Percentiles rank a stretch among this genome's conserved stretches.
Evolutionary conservation across 2,888 invertebrate species (phyloP).

Genomic region (Clostera curtula): DNA sequence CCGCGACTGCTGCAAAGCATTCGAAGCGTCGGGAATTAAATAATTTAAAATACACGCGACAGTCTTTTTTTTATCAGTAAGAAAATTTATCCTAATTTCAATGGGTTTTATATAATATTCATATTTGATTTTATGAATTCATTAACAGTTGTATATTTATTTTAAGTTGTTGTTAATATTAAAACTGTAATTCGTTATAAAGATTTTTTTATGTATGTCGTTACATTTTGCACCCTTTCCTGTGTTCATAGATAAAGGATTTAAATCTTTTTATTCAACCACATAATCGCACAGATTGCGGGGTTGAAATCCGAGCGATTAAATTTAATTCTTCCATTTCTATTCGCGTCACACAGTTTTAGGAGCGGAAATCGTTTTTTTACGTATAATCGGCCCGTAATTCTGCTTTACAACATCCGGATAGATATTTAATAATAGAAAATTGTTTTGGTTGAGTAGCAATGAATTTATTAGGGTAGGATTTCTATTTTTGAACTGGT

Average conservation of each 20-base stretch:
- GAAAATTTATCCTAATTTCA: too few relatives aligned
- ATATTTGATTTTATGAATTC: too few relatives aligned
- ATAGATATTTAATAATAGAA: conserved; percentile 31
- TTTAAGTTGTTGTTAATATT: conserved; percentile 1
- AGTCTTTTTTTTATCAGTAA: too few relatives aligned
- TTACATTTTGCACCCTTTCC: conserved; percentile 42
- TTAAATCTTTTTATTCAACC: conserved; percentile 26
- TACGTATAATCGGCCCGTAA: conserved; percentile 42
- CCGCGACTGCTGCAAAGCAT: too few relatives aligned
- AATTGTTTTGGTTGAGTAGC: conserved; percentile 32
- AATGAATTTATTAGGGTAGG: conserved; percentile 8
- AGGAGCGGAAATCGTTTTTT: conserved; percentile 53
- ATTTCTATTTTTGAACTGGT: conserved; percentile 6
- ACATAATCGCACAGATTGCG: conserved; percentile 25
- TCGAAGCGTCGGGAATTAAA: too few relatives aligned
- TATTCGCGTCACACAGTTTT: conserved; percentile 57
- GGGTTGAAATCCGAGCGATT: conserved; percentile 29
- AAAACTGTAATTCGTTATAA: conserved; percentile 11
- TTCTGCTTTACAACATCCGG: conserved; percentile 55
- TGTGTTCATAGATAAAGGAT: conserved; percentile 54
- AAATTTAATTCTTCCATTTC: conserved; percentile 52
- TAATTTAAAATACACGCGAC: too few relatives aligned
- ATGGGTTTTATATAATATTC: too few relatives aligned
- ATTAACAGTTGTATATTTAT: neutral
- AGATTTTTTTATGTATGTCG: conserved; percentile 50